phyloP scores from a whole-genome alignment of 2,797 vertebrate species.

The Galagoides demidoff region DNA sequence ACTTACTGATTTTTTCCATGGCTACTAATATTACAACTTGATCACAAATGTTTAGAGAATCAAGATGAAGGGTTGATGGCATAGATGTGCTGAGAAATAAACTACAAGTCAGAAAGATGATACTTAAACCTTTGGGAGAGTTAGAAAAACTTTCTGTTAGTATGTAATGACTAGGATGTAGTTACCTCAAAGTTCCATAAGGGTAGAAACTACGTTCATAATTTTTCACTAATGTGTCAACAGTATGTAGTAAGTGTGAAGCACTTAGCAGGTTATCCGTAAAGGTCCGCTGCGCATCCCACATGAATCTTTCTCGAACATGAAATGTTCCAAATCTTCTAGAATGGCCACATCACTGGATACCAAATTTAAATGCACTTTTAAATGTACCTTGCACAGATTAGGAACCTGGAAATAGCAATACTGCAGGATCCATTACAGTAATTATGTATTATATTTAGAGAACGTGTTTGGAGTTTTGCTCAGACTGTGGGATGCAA shows the following conservation, averaged over 20 bases:
- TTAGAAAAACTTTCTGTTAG: background rate
- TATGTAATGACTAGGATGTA: background rate
- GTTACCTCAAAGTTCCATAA: background rate
- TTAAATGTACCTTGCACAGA: background rate
- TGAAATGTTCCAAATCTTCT: background rate
- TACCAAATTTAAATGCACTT: background rate
- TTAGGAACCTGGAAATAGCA: background rate
- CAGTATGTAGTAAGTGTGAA: background rate
- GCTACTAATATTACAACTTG: background rate
- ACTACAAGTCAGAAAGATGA: background rate
- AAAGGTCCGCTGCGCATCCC: background rate
- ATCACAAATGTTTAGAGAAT: background rate
- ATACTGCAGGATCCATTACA: background rate
- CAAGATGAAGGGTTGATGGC: background rate
- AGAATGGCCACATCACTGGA: background rate
- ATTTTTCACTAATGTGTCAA: background rate
- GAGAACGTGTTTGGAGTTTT: background rate
- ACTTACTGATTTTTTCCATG: background rate
- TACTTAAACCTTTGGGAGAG: background rate
- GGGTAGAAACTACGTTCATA: background rate
- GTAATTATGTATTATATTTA: background rate
- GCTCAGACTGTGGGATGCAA: background rate
- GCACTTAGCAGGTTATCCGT: background rate
- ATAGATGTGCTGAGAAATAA: background rate
- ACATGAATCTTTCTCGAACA: background rate